phyloP scores from a whole-genome alignment of 1,140 invertebrate genomes.

The Drosophila triauraria region DNA sequence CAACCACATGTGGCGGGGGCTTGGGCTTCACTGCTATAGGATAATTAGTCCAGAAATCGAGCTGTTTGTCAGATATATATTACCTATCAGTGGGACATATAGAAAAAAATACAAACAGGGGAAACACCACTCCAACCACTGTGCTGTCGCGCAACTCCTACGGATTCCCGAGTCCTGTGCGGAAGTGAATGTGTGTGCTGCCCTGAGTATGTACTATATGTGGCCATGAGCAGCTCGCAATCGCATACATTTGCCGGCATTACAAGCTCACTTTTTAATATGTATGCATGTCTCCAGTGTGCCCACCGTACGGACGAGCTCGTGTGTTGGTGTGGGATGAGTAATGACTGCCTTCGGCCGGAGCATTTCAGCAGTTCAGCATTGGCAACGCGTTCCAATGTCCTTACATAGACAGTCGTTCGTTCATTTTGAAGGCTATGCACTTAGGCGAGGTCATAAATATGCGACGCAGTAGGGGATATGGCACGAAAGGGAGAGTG shows the following conservation, averaged over 20 bases:
- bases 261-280: conserved; percentile 12
- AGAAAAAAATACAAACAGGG: neutral
- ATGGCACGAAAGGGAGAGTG: conserved; percentile 19
- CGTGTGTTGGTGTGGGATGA: conserved; percentile 59
- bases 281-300: conserved; percentile 22
- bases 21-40: too few relatives aligned
- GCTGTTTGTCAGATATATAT: too few relatives aligned
- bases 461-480: conserved; percentile 33
- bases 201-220: conserved; percentile 4
- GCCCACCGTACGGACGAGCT: conserved; percentile 50
- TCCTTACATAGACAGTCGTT: conserved; percentile 55
- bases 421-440: conserved; percentile 72
- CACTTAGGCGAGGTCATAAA: conserved; percentile 76
- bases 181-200: conserved; percentile 51
- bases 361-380: conserved; percentile 42
- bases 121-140: neutral
- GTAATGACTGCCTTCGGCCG: conserved; percentile 67
- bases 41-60: too few relatives aligned
- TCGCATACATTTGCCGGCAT: conserved; percentile 36
- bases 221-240: conserved; percentile 14
- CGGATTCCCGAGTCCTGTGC: conserved; percentile 21
- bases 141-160: conserved; percentile 5
- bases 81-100: too few relatives aligned
- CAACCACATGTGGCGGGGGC: too few relatives aligned
- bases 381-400: conserved; percentile 72